Conservation (phyloP, 2,797 vertebrate species). For the Chrosomus eos region DNA sequence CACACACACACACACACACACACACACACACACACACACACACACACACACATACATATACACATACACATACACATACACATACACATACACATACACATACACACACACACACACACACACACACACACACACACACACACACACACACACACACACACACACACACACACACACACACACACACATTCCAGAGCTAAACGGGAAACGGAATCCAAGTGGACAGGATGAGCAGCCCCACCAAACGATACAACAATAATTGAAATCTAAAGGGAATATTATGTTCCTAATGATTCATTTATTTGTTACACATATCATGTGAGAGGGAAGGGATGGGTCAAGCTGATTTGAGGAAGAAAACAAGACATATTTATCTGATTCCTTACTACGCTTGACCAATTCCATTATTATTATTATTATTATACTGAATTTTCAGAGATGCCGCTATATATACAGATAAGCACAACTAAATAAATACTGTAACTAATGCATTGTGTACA, state of each 20-base stretch:
- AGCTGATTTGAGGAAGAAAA: not conserved
- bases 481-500: not conserved
- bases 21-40: too few species aligned
- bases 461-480: not conserved
- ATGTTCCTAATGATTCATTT: conserved; percentile 4
- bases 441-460: not conserved
- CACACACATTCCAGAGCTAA: not conserved
- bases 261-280: not conserved
- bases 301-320: not conserved
- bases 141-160: too few species aligned
- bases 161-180: too few species aligned
- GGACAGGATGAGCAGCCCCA: conserved; percentile 38
- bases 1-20: too few species aligned
- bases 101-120: too few species aligned
- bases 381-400: not conserved
- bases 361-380: not conserved
- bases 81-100: too few species aligned
- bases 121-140: too few species aligned
- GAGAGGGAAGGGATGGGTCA: not conserved
- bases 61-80: too few species aligned
- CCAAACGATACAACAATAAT: not conserved
- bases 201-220: conserved; percentile 40
- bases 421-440: not conserved
- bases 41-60: too few species aligned
- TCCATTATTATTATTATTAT: not conserved